Evolutionary conservation across 2,888 invertebrate genomes (phyloP).

Genomic region (Gastrophysa polygoni): DNA sequence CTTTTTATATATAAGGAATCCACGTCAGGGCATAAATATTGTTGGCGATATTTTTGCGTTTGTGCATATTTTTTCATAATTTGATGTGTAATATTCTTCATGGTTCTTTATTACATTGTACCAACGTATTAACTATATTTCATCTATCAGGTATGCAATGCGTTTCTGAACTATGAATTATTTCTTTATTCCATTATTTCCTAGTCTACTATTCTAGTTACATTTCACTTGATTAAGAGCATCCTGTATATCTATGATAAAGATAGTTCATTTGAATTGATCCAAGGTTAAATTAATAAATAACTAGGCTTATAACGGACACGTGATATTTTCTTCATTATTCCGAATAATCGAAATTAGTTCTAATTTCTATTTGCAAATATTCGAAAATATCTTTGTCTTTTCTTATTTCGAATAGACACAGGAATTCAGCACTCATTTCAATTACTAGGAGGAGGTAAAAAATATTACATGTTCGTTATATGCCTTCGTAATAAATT

Average conservation of each 20-base stretch:
- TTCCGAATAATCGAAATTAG: too few relatives aligned
- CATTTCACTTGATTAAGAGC: background rate
- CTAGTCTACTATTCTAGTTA: background rate
- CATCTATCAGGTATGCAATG: background rate
- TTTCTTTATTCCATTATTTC: background rate
- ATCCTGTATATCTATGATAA: background rate
- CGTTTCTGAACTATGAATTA: slow-evolving; percentile 1
- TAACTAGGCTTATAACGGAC: too few relatives aligned
- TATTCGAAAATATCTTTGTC: too few relatives aligned
- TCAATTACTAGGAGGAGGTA: too few relatives aligned
- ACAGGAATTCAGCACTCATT: too few relatives aligned
- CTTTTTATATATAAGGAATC: too few relatives aligned
- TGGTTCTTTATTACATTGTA: background rate
- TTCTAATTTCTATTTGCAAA: too few relatives aligned
- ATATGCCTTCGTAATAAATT: too few relatives aligned
- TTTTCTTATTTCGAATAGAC: too few relatives aligned
- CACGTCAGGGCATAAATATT: background rate
- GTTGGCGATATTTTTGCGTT: background rate
- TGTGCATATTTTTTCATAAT: background rate
- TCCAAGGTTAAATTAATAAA: slow-evolving; percentile 1
- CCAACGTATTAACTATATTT: background rate
- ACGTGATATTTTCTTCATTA: too few relatives aligned
- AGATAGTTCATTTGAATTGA: background rate
- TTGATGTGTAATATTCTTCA: slow-evolving; percentile 1
- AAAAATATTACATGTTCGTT: too few relatives aligned